These are phyloP conservation scores for Gerosis bhagava DNA, from an alignment of 2,888 invertebrate genomes.

Conservation along the genomic window DNA sequence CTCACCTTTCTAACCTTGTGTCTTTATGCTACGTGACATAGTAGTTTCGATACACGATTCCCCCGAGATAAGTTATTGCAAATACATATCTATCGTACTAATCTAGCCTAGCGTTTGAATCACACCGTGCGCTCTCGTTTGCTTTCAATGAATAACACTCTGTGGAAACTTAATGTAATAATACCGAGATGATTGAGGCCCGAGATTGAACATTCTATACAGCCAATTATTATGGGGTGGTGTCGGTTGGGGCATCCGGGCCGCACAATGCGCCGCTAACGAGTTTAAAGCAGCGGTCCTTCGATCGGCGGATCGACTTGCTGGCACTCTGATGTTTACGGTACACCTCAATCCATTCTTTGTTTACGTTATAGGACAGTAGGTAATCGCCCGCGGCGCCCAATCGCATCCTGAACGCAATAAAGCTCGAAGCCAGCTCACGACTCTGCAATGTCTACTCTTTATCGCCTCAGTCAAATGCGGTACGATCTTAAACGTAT, in stretches of 20 bases:
- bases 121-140: constrained; percentile 10
- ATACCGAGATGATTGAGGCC: constrained; percentile 22
- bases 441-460: constrained; percentile 71
- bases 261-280: constrained; percentile 60
- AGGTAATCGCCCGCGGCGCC: constrained; percentile 48
- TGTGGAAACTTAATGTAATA: constrained; percentile 7
- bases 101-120: constrained; percentile 7
- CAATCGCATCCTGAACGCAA: constrained; percentile 72
- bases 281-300: constrained; percentile 54
- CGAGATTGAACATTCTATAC: constrained; percentile 37
- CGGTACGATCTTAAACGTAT: constrained; percentile 73
- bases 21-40: constrained; percentile 46
- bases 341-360: constrained; percentile 69
- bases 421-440: constrained; percentile 73
- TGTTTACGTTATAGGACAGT: constrained; percentile 59
- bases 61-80: constrained; percentile 10
- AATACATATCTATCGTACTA: constrained; percentile 43
- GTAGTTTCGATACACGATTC: constrained; percentile 19
- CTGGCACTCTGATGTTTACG: constrained; percentile 38
- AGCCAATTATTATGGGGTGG: constrained; percentile 40
- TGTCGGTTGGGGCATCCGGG: constrained; percentile 41
- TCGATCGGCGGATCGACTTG: constrained; percentile 44
- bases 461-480: constrained; percentile 69
- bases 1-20: constrained; percentile 48
- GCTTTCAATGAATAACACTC: constrained; percentile 11